Evolutionary conservation across 2,797 vertebrate species (phyloP), one percentile per base, ranked within the genome.

Genomic region (Percopsis omiscomaycus): DNA sequence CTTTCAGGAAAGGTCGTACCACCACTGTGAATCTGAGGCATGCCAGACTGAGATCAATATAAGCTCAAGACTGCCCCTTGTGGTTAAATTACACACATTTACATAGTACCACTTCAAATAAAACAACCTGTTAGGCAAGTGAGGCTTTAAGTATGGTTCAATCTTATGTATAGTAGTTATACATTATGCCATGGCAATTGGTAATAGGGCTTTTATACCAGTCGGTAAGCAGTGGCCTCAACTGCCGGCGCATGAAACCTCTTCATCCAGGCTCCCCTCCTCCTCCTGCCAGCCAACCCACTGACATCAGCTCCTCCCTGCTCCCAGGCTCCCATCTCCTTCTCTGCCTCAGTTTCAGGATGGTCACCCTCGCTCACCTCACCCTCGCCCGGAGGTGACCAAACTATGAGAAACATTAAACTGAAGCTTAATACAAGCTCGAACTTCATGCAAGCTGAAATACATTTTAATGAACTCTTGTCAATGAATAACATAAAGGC

Each of bases 161-260:
- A 9, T 6, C 9, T 10, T 42, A 8, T 42, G 37, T 42, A 6
- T 55, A 13, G 12, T 14, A 11, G 12, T 27, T 29, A 29, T 29
- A 9, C 15, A 51, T 37, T 9, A 48, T 1, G 46, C 4, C 16
- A 14, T 30, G 57, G 6, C 10, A 14, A 8, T 15, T 50, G 6
- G 68, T 57, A 32, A 2, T 44, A n/a, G n/a, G 44, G 30, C 28
- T 11, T 45, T 29, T 82, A 5, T 83, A 90, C 90, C 62, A 90
- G 80, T 88, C 85, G 82, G 45, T 90, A 89, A 0, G 85, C 86
- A 5, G 5, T 75, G 47, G 80, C 59, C 72, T 89, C 86, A 55
- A 81, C 84, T 14, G 78, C 69, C 0, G 73, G 66, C 3, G 84
- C 80, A 1, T 83, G 81, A 48, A 69, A 85, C 72, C 80, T 85